Base-by-base conservation (phyloP, 2,113 vertebrate genomes). In the Butorides virescens region DNA sequence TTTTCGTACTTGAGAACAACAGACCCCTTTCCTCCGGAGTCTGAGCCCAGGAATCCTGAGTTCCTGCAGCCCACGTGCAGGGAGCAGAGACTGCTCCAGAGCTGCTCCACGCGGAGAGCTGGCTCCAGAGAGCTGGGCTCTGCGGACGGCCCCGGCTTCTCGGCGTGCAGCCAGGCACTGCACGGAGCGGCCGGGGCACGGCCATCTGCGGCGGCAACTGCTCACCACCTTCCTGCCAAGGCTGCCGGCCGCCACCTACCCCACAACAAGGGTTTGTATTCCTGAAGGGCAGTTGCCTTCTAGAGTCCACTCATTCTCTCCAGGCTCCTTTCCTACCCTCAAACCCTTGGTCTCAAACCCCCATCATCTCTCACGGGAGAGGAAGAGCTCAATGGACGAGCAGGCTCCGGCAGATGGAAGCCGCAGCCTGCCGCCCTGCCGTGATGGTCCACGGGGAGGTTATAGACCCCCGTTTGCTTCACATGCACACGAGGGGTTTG, bases 81-180 rank as follows among this genome's bases (percentile, higher is more conserved):
- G 78, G 49, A 81, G 49, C 49, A 52, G 49, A n/a, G 39, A 8
- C 1, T 4, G 61, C 30, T 55, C 52, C 66, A 23, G 61, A 36
- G 79, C 65, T 16, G 73, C 34, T 27, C 66, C 17, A 2, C 1
- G 32, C 36, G 11, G 49, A 72, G 76, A 50, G 66, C 32, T 13
- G 34, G 13, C 23, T 30, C 10, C 36, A 73, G 47, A n/a, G 36
- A 47, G 3, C 26, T 11, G 23, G 44, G n/a, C 61, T 52, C 55
- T 47, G 26, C 6, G 20, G 32, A 4, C 4, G 1, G 36, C 70
- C 52, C 34, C 0, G 2, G 23, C 34, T 66, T 3, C 80, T 56
- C 11, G 0, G 4, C 0, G 2, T 3, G 29, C 63, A 22, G 21
- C 0, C 27, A 47, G 39, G 14, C 20, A 27, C 8, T 0, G 18